A percentile compares a stretch with the other conserved stretches of the same genome.
Conservation (phyloP, 2,888 invertebrate species). For the Epinotia brunnichana region DNA sequence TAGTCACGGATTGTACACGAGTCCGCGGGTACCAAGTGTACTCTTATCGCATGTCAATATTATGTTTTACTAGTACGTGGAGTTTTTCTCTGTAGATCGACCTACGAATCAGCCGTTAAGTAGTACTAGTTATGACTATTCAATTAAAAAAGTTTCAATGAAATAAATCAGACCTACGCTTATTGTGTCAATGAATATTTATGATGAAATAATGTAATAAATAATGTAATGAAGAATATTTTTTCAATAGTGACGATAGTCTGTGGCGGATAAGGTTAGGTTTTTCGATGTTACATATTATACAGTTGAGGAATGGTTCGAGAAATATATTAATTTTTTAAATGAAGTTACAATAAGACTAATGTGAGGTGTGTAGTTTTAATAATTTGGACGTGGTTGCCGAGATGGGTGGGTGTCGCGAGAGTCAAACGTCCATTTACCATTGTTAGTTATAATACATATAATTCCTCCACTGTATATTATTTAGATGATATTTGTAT, state of each 20-base stretch:
- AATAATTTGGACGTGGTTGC: conserved; percentile 51
- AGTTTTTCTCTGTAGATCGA: conserved; percentile 33
- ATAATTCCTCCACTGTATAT: conserved; percentile 81
- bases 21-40: conserved; percentile 24
- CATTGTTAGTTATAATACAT: conserved; percentile 70
- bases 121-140: conserved; percentile 41
- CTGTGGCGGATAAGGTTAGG: conserved; percentile 63
- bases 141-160: conserved; percentile 43
- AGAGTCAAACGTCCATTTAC: conserved; percentile 76
- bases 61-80: conserved; percentile 35
- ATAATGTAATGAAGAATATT: conserved; percentile 65
- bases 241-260: conserved; percentile 68
- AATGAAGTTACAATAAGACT: conserved; percentile 33
- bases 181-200: conserved; percentile 68
- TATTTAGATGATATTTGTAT: conserved; percentile 66
- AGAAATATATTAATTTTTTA: conserved; percentile 45
- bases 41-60: conserved; percentile 30
- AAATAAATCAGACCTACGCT: conserved; percentile 65
- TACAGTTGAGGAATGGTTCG: conserved; percentile 71
- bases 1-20: too few species aligned
- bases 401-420: conserved; percentile 47
- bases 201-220: conserved; percentile 55
- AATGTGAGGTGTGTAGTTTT: conserved; percentile 35
- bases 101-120: conserved; percentile 42
- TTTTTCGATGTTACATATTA: conserved; percentile 61